A percentile compares a stretch with the other conserved stretches of the same genome.
Evolutionary conservation across 2,113 vertebrate genomes (phyloP).

Genomic region (Numenius arquata): DNA sequence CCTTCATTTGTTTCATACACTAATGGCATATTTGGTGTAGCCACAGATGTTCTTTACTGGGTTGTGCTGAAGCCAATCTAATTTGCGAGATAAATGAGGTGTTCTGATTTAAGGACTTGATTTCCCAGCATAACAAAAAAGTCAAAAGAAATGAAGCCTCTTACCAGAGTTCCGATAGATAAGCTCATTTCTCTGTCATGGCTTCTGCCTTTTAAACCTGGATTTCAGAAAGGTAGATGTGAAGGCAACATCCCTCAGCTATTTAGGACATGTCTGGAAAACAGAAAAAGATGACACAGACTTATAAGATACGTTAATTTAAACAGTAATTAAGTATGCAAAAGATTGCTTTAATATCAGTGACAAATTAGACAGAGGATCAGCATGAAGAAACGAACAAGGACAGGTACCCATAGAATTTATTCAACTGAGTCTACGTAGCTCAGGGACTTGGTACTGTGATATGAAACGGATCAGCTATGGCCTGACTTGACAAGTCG

Average conservation of each 20-base stretch:
- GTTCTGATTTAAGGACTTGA: slow-evolving; percentile 9
- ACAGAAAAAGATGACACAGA: not conserved
- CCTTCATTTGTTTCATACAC: not conserved
- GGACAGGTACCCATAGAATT: not conserved
- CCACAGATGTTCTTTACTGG: not conserved
- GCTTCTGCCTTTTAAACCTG: not conserved
- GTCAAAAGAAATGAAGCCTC: not conserved
- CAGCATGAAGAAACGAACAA: not conserved
- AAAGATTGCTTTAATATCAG: not conserved
- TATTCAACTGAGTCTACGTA: not conserved
- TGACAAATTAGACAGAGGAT: not conserved
- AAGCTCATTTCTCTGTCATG: not conserved
- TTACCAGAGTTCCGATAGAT: not conserved
- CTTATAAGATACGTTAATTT: not conserved
- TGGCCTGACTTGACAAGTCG: not conserved
- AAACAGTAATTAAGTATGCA: not conserved
- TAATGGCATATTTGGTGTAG: not conserved
- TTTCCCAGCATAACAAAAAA: not conserved
- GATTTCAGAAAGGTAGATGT: not conserved
- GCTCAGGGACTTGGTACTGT: not conserved
- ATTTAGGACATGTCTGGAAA: not conserved
- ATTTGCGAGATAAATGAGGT: slow-evolving; percentile 27
- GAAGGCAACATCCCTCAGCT: not conserved
- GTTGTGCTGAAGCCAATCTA: not conserved
- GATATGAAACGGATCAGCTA: not conserved